Evolutionary conservation across 2,113 vertebrate genomes (phyloP).

Genomic region (Platycercus adscitus): DNA sequence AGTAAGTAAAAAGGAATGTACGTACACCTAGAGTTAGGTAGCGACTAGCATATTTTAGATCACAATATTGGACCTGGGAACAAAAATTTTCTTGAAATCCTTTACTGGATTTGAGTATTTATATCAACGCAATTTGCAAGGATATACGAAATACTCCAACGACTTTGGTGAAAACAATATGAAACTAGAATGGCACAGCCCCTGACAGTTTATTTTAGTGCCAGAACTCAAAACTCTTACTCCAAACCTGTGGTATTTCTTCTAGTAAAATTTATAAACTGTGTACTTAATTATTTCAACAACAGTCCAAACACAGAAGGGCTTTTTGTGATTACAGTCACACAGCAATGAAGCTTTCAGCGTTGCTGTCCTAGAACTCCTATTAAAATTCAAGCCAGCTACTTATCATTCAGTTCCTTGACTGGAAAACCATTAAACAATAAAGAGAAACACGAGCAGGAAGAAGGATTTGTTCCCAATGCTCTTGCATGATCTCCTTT

Average conservation of each 20-base stretch:
- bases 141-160: not conserved
- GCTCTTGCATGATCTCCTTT: constrained; percentile 7
- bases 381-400: constrained; percentile 53
- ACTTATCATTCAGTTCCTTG: constrained; percentile 33
- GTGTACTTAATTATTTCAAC: not conserved
- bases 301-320: not conserved
- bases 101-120: not conserved
- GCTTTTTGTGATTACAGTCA: not conserved
- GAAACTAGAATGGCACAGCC: not conserved
- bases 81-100: not conserved
- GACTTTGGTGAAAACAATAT: not conserved
- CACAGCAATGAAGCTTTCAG: constrained; percentile 16
- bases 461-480: constrained; percentile 36
- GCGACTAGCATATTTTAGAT: not conserved
- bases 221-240: not conserved
- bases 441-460: constrained; percentile 31
- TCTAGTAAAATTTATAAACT: not conserved
- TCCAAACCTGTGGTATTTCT: not conserved
- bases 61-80: not conserved
- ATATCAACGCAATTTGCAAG: not conserved
- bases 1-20: not conserved
- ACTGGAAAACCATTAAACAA: constrained; percentile 25
- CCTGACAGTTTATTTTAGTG: not conserved
- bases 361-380: not conserved
- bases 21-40: not conserved